Conservation (phyloP, 2,888 invertebrate genomes). For the Cremastinae sp. region DNA sequence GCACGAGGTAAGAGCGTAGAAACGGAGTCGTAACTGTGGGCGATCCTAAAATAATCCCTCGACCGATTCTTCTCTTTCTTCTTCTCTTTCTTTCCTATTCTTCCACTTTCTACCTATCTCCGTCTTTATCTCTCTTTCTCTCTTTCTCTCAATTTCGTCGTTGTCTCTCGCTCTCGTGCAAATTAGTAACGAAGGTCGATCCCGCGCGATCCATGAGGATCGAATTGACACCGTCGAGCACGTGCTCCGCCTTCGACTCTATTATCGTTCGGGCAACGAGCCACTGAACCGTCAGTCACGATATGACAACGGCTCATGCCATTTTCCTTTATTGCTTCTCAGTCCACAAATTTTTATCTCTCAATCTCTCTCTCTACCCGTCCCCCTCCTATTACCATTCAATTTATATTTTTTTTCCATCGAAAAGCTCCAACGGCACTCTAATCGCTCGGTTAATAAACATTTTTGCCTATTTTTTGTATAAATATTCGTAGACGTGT, state of each 20-base stretch:
- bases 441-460: too few relatives aligned
- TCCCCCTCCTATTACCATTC: too few relatives aligned
- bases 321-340: too few relatives aligned
- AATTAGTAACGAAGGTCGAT: slow-evolving; percentile 30
- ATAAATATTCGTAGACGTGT: too few relatives aligned
- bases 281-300: slow-evolving; percentile 25
- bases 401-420: too few relatives aligned
- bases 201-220: slow-evolving; percentile 27
- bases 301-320: not conserved
- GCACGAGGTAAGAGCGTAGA: slow-evolving; percentile 18
- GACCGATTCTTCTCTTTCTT: slow-evolving; percentile 9
- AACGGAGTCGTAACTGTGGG: slow-evolving; percentile 15
- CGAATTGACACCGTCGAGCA: slow-evolving; percentile 35
- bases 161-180: not conserved
- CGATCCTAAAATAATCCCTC: slow-evolving; percentile 36
- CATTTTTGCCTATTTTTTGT: too few relatives aligned
- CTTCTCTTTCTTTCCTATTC: slow-evolving; percentile 29
- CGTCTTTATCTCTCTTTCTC: slow-evolving; percentile 22
- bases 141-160: slow-evolving; percentile 3
- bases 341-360: not conserved
- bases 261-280: slow-evolving; percentile 6
- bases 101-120: too few relatives aligned
- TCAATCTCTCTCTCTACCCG: not conserved
- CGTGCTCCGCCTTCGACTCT: slow-evolving; percentile 26
- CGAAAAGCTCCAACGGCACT: too few relatives aligned